Conservation (phyloP, 2,113 vertebrate genomes). For the Colossoma macropomum region DNA sequence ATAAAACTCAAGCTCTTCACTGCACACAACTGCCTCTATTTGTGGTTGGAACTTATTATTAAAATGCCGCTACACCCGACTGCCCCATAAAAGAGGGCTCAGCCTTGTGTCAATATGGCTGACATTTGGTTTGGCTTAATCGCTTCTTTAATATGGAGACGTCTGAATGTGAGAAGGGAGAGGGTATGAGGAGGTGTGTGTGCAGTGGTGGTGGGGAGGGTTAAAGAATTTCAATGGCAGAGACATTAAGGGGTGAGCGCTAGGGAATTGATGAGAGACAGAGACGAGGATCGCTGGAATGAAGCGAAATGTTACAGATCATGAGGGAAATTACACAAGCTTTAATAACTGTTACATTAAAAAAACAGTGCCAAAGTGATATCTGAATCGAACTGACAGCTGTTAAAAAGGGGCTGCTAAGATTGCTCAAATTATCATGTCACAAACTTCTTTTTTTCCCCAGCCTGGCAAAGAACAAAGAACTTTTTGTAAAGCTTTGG, state of each 20-base stretch:
- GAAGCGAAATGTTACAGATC: conserved; percentile 60
- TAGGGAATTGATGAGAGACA: conserved; percentile 50
- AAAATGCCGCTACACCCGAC: conserved; percentile 71
- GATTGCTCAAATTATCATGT: conserved; percentile 36
- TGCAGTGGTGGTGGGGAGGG: conserved; percentile 8
- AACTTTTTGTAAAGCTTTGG: background rate
- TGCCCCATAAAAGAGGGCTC: conserved; percentile 70
- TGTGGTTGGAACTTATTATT: conserved; percentile 66
- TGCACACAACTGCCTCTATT: conserved; percentile 53
- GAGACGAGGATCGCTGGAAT: conserved; percentile 47
- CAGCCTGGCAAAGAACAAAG: conserved; percentile 23
- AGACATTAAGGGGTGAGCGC: conserved; percentile 48
- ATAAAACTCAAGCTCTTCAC: conserved; percentile 61
- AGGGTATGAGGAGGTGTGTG: conserved; percentile 28
- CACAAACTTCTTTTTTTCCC: background rate
- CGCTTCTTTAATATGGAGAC: conserved; percentile 66
- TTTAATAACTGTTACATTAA: conserved; percentile 55
- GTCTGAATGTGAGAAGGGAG: conserved; percentile 53
- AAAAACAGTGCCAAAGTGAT: conserved; percentile 37
- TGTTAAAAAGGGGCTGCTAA: conserved; percentile 39
- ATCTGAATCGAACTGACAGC: conserved; percentile 49
- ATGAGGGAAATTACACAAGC: conserved; percentile 58
- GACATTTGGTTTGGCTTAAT: conserved; percentile 78
- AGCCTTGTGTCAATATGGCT: conserved; percentile 76
- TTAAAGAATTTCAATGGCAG: conserved; percentile 47